These are phyloP conservation scores for Zaprionus nigranus DNA, from an alignment of 1,140 invertebrate genomes.

Conservation along the genomic window DNA sequence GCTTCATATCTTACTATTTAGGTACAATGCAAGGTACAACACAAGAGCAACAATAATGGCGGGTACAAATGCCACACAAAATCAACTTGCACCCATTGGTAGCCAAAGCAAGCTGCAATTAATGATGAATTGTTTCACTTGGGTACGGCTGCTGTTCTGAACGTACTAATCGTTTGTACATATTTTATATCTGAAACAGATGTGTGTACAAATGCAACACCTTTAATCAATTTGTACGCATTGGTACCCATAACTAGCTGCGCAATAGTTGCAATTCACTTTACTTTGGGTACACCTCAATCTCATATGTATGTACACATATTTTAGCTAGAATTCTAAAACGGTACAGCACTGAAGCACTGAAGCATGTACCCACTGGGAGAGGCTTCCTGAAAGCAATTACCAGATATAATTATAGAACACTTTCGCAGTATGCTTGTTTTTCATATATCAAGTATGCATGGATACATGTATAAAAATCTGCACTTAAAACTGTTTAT, in stretches of 20 bases:
- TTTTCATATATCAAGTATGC: neutral
- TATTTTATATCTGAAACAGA: neutral
- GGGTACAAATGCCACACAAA: neutral
- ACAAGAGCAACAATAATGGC: neutral
- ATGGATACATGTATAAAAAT: neutral
- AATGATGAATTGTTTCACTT: neutral
- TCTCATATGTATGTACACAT: too few species aligned
- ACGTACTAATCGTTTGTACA: neutral
- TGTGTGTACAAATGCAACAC: neutral
- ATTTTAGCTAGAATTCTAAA: too few species aligned
- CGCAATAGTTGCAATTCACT: too few species aligned
- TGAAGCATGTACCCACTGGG: too few species aligned
- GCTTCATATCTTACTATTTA: too few species aligned
- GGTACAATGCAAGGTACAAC: too few species aligned
- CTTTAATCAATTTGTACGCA: too few species aligned
- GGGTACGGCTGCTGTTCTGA: neutral
- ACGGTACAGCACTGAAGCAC: neutral
- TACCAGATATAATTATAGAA: neutral
- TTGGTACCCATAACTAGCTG: too few species aligned
- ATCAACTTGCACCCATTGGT: neutral
- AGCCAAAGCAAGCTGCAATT: neutral
- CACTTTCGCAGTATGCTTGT: neutral
- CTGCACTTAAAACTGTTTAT: constrained; percentile 2
- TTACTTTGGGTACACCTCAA: too few species aligned
- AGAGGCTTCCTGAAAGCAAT: neutral